Evolutionary conservation across 2,888 invertebrate species (phyloP), one percentile per base, ranked within the genome.

Genomic region (Ochlodes sylvanus): DNA sequence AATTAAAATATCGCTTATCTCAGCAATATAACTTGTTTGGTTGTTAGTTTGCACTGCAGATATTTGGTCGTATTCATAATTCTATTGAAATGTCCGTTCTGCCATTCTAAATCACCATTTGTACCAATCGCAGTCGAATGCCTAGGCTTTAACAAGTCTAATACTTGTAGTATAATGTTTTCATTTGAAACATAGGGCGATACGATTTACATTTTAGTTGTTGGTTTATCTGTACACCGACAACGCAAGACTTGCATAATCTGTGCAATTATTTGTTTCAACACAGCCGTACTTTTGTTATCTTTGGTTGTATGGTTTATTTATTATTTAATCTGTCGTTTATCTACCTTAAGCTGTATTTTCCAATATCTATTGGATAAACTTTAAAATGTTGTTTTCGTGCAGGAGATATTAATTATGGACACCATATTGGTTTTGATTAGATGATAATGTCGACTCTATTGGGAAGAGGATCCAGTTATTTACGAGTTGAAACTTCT

Each of bases 111-210:
- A 62, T 52, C 38, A 52, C 27, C 2, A 14, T 41, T 57, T 7
- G 34, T 57, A 42, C 10, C 17, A 52, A 61, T 50, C 10, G 2
- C 10, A 50, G 34, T 34, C 34, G 19, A 62, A 61, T 32, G 34
- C 32, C 34, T 19, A 12, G n/a, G 50, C 19, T 50, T 50, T 50
- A 12, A 50, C 50, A 50, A 19, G 17, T 50, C 19, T 44, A 38
- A 60, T 27, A 41, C 41, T 63, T 54, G 41, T 27, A 54, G 14
- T 41, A 15, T 62, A 52, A 62, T 54, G 63, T 54, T 63, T 63
- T 63, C 54, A 63, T 63, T 63, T 15, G 54, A 21, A 63, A 54
- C 63, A 63, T 14, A 19, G 47, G 12, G 9, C 63, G 21, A 58
- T 58, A 58, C 44, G 21, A 58, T 44, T 58, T 58, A 44, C 54